Evolutionary conservation across 2,797 vertebrate genomes (phyloP), one percentile per base, ranked within the genome.

Genomic region (Hapalemur alaotrensis): DNA sequence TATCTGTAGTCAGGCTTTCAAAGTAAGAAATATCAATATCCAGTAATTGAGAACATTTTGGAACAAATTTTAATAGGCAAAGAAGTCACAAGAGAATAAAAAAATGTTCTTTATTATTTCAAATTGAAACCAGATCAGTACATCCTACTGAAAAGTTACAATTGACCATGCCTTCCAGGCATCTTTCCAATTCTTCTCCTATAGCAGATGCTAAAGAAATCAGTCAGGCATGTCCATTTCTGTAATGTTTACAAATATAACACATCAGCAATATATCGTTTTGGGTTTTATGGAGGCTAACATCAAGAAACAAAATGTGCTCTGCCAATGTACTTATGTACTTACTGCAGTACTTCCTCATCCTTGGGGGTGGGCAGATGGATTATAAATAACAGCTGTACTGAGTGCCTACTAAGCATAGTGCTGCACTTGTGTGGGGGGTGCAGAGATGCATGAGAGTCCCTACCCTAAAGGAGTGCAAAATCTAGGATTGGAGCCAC

Each of bases 11-110:
- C 76, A 91, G 84, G 32, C 69, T 95, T 94, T 95, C 78, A 96
- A 93, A 92, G 82, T 69, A 72, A 95, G 43, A 97, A 95, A 67
- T 80, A 98, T 95, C 94, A 97, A 93, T 95, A 97, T 89, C 78
- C 14, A 65, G 59, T 95, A 96, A 98, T 65, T 96, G 94, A 94
- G 89, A 97, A 95, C 75, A 97, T 95, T 96, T 95, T 78, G 35
- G 63, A 97, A 83, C 46, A 97, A 78, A 96, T 89, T 93, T 96
- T 97, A 97, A 96, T 75, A 92, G 85, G 79, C 30, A 89, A 87
- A 93, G 88, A 83, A 61, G 48, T 89, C 73, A 95, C 17, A 95
- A 91, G 81, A 95, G 86, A 52, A 59, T 35, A 92, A 72, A 73
- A 73, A 89, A 93, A 91, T 76, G 22, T 86, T 92, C 73, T 92